Base-by-base conservation (phyloP, 2,888 invertebrate genomes). In the Andrena dorsata region DNA sequence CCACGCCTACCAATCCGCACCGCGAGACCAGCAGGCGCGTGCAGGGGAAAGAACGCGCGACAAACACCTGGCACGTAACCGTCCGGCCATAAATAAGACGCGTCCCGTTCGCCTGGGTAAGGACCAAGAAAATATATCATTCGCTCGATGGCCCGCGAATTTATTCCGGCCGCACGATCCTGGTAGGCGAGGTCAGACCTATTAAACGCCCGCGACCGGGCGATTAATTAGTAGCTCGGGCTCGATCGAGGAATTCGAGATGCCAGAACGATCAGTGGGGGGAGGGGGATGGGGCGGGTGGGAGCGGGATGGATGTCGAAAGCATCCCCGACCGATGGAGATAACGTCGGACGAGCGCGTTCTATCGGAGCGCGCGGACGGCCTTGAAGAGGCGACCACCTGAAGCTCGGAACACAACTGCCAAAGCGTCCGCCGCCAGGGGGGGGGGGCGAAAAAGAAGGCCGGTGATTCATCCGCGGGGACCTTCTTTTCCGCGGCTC, bases 341-440 rank as follows among this genome's bases (percentile, higher is more conserved):
- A 8, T 20, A 32, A n/a, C 10, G 0, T 4, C 32, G 32, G 60
- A 30, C 60, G 16, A 30, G 35, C 60, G 56, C 51, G 71, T 16
- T 10, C n/a, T 2, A 53, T 10, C 23, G 8, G 23, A 23, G 23
- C 10, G 20, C 3, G 10, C 56, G 70, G 41, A 60, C 76, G 79
- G 82, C 88, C 88, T 88, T 88, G 88, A 83, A 82, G 41, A 76
- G 0, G 5, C 77, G 75, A 85, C 84, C 83, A 86, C 85, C 85
- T 85, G 83, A 84, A 73, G 84, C 61, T 6, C 30, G 70, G 79
- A 74, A 70, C 71, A 75, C 68, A 64, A 73, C 73, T 81, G 80
- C 73, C 83, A 76, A 77, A 61, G 35, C 61, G 20, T 16, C 20
- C 32, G 64, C 49, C 26, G 20, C 30, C 26, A 20, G 16, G 10